A percentile compares a stretch with the other conserved stretches of the same genome.
Evolutionary conservation across 2,888 invertebrate species (phyloP).

Genomic region (Apamea crenata): DNA sequence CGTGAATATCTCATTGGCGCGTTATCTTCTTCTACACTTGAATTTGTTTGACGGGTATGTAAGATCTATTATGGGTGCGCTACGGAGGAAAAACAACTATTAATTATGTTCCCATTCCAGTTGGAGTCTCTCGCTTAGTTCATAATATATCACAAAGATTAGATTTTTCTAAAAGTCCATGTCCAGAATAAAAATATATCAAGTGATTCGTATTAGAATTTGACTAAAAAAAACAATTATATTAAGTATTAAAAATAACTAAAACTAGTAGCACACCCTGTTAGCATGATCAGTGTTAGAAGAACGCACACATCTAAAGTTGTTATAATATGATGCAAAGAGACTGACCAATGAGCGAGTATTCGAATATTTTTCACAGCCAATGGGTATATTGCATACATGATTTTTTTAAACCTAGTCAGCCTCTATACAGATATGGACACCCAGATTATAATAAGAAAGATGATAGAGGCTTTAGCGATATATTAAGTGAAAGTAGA

Average conservation of each 20-base stretch:
- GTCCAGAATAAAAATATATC: not conserved
- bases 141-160: not conserved
- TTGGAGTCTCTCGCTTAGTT: not conserved
- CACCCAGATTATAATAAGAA: conserved; percentile 63
- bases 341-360: conserved; percentile 56
- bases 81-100: conserved; percentile 81
- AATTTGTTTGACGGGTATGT: conserved; percentile 85
- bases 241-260: conserved; percentile 24
- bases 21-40: conserved; percentile 87
- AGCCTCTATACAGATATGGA: conserved; percentile 54
- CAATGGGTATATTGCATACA: conserved; percentile 48
- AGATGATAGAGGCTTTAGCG: conserved; percentile 59
- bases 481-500: conserved; percentile 70
- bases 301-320: conserved; percentile 67
- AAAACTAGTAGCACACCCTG: conserved; percentile 82
- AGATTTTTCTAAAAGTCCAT: not conserved
- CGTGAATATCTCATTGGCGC: conserved; percentile 57
- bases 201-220: not conserved
- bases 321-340: conserved; percentile 53
- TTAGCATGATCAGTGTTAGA: conserved; percentile 74
- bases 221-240: conserved; percentile 4
- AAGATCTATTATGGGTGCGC: conserved; percentile 88
- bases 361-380: conserved; percentile 63
- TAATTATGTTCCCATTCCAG: conserved; percentile 49
- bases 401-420: conserved; percentile 50